Percentiles rank a stretch among this genome's conserved stretches.
Evolutionary conservation across 2,113 vertebrate species (phyloP).

Genomic region (Megaceryle torquata): DNA sequence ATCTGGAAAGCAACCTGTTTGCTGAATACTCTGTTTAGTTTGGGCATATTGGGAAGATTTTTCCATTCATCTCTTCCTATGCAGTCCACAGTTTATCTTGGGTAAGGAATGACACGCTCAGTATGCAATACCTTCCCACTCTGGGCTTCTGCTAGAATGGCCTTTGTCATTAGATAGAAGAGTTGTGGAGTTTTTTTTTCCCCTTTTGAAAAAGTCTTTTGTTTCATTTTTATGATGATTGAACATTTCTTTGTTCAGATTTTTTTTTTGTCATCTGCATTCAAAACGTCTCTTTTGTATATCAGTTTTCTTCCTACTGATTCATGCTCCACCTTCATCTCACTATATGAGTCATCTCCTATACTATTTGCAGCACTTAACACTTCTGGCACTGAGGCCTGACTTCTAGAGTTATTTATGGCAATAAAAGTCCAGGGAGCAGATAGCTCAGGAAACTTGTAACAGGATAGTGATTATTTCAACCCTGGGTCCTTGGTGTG

Average conservation of each 20-base stretch:
- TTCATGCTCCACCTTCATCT: slow-evolving; percentile 47
- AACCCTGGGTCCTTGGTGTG: not conserved
- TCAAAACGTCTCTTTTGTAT: slow-evolving; percentile 10
- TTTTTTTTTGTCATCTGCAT: slow-evolving; percentile 11
- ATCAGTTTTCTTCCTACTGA: slow-evolving; percentile 42
- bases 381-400: slow-evolving; percentile 7
- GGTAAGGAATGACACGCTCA: not conserved
- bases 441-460: not conserved
- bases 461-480: slow-evolving; percentile 23
- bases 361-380: slow-evolving; percentile 52
- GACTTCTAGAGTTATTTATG: slow-evolving; percentile 45
- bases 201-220: not conserved
- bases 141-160: not conserved
- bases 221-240: slow-evolving; percentile 10
- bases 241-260: slow-evolving; percentile 21
- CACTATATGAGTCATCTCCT: slow-evolving; percentile 51
- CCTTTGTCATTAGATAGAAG: not conserved
- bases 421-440: slow-evolving; percentile 13
- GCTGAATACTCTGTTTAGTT: not conserved
- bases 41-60: not conserved
- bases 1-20: slow-evolving; percentile 5
- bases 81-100: not conserved
- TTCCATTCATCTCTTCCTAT: not conserved
- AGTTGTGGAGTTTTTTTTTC: too few species aligned
- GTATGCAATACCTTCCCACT: not conserved